These are phyloP conservation scores for Campylorhamphus procurvoides DNA, from an alignment of 2,113 vertebrate species.

Conservation along the genomic window DNA sequence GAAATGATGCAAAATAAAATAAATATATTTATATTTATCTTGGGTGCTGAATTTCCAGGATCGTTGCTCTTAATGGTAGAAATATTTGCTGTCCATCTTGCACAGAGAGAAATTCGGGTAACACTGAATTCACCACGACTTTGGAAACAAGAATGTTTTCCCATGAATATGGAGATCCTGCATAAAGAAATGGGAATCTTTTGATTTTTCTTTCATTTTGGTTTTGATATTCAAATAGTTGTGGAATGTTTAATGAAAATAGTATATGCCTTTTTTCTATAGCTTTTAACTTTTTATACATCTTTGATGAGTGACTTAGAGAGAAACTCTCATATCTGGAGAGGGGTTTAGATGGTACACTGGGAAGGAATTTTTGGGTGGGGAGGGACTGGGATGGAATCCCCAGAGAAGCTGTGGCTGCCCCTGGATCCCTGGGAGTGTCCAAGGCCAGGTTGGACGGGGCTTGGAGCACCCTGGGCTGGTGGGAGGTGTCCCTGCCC, in stretches of 20 bases:
- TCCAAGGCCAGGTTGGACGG: rapidly evolving
- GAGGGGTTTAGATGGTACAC: too few relatives aligned
- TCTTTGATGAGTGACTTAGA: neutral
- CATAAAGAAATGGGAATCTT: neutral
- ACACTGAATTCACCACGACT: neutral
- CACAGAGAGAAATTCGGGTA: neutral
- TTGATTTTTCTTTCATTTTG: neutral
- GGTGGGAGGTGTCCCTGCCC: neutral
- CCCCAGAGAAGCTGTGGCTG: neutral
- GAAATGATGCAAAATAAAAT: neutral
- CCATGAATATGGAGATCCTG: neutral
- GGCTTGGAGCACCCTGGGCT: rapidly evolving
- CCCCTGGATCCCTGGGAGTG: neutral
- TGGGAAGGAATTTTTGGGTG: too few relatives aligned
- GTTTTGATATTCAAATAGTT: neutral
- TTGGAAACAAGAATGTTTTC: neutral
- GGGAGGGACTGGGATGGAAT: too few relatives aligned
- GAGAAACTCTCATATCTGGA: neutral
- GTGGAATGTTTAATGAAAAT: neutral
- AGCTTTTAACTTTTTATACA: neutral
- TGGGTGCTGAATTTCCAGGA: neutral
- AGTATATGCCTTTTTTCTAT: neutral
- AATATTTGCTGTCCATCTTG: neutral
- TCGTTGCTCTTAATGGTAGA: neutral
- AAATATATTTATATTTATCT: neutral